Evolutionary conservation across 2,113 vertebrate species (phyloP).

Genomic region (Aspidoscelis tigris): DNA sequence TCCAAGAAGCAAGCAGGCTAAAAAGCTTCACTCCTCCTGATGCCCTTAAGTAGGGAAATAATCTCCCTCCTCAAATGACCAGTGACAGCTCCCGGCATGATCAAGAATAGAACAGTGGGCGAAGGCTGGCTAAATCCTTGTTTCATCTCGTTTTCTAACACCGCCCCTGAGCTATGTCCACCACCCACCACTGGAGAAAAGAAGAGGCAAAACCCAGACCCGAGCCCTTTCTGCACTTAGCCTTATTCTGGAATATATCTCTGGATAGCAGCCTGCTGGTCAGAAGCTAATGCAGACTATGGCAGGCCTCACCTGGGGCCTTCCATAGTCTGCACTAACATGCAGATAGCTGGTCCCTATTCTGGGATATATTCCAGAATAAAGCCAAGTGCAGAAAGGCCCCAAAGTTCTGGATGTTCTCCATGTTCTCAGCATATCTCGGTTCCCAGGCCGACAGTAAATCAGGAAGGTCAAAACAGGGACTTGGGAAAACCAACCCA

Average conservation of each 20-base stretch:
- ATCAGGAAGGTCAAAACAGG: neutral
- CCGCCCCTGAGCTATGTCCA: neutral
- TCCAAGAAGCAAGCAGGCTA: too few relatives aligned
- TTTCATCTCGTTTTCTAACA: neutral
- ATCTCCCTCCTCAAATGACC: neutral
- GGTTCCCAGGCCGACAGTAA: slow-evolving; percentile 11
- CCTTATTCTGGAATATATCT: too few relatives aligned
- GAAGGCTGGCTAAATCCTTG: neutral
- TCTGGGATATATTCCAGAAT: too few relatives aligned
- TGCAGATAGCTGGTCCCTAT: too few relatives aligned
- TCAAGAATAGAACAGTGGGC: neutral
- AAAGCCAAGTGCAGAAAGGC: too few relatives aligned
- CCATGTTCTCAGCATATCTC: neutral
- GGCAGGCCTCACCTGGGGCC: too few relatives aligned
- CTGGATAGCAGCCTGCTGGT: too few relatives aligned
- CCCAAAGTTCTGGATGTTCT: neutral
- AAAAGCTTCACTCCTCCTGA: neutral
- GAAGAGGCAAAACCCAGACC: neutral
- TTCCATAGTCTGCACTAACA: too few relatives aligned
- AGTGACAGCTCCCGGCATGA: neutral
- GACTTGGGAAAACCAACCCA: neutral
- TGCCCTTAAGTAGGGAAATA: neutral
- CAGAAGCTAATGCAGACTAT: too few relatives aligned
- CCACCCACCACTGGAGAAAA: neutral
- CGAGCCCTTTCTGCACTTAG: too few relatives aligned